Conservation (phyloP, 2,113 vertebrate genomes). For the Passer domesticus region DNA sequence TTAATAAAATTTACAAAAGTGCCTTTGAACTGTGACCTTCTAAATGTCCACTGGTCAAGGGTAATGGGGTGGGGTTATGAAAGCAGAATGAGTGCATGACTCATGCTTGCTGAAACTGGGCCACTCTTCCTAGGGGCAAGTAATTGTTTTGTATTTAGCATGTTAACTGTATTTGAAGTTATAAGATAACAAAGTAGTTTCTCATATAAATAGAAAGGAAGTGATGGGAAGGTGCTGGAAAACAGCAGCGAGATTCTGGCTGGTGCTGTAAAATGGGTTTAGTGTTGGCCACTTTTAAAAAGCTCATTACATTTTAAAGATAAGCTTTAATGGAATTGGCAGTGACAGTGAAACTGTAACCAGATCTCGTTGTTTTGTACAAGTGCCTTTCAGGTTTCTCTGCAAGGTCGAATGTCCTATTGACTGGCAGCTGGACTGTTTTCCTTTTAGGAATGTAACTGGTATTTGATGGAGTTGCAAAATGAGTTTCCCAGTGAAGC, state of each 20-base stretch:
- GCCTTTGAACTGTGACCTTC: constrained; percentile 24
- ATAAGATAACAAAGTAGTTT: not conserved
- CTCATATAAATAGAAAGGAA: not conserved
- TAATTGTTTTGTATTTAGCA: not conserved
- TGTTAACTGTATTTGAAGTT: not conserved
- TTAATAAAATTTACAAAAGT: not conserved
- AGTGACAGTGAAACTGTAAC: constrained; percentile 8
- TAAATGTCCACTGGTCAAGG: not conserved
- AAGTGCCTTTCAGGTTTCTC: constrained; percentile 20
- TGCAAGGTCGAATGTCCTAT: constrained; percentile 28
- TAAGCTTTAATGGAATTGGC: constrained; percentile 44
- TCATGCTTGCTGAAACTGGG: not conserved
- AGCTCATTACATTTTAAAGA: constrained; percentile 35
- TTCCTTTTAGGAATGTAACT: not conserved
- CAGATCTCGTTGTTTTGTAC: constrained; percentile 40
- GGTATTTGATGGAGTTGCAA: not conserved
- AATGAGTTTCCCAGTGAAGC: constrained; percentile 22
- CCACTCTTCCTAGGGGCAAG: not conserved
- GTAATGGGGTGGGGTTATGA: not conserved
- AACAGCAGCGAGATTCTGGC: not conserved
- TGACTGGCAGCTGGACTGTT: constrained; percentile 20
- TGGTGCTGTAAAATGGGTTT: not conserved
- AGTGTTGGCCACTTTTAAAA: not conserved
- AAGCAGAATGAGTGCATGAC: not conserved
- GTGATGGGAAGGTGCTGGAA: not conserved